Conservation (phyloP, 2,888 invertebrate species). For the Caenorhabditis panamensis region DNA sequence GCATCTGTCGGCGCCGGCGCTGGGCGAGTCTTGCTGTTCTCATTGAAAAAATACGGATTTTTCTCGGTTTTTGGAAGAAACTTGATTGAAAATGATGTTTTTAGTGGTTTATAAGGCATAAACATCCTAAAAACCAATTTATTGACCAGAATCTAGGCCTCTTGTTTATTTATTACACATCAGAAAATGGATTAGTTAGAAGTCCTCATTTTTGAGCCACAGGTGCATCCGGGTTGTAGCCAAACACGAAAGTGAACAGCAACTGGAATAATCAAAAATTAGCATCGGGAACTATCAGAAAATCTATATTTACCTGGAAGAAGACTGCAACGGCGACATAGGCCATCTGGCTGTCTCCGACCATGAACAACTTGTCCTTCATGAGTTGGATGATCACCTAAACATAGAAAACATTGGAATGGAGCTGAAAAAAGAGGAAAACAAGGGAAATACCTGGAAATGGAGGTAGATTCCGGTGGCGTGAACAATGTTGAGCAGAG, state of each 20-base stretch:
- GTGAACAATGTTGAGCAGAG: slow-evolving; percentile 63
- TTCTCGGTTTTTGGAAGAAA: neutral
- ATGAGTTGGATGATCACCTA: slow-evolving; percentile 63
- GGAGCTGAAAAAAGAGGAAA: no score
- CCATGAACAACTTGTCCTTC: slow-evolving; percentile 63
- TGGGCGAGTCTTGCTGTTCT: neutral
- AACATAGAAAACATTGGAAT: no score
- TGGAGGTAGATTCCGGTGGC: slow-evolving; percentile 66
- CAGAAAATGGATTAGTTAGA: no score
- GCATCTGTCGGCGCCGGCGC: neutral
- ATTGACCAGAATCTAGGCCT: no score
- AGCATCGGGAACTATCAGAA: neutral
- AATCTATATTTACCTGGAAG: slow-evolving; percentile 36
- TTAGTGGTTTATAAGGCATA: no score
- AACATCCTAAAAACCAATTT: no score
- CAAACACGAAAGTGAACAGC: slow-evolving; percentile 37
- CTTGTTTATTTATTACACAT: no score
- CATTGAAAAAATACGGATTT: neutral
- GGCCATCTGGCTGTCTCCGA: slow-evolving; percentile 63
- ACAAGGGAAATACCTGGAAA: no score
- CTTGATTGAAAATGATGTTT: no score
- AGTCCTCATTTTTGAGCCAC: neutral
- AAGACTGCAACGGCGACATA: slow-evolving; percentile 59
- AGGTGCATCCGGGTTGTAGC: slow-evolving; percentile 36
- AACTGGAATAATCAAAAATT: slow-evolving; percentile 13